Conservation (phyloP, 2,113 vertebrate genomes). For the Istiophorus platypterus region DNA sequence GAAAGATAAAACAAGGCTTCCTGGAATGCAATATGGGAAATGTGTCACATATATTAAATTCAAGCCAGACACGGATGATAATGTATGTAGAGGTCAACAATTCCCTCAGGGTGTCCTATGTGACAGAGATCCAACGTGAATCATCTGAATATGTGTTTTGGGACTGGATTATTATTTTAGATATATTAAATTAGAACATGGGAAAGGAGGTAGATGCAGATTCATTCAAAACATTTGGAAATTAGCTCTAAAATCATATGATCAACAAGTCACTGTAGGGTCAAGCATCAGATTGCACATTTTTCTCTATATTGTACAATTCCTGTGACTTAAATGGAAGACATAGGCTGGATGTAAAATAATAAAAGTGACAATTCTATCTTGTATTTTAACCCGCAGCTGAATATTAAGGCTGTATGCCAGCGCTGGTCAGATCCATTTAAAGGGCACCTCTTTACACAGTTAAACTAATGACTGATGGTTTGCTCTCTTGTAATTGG, state of each 20-base stretch:
- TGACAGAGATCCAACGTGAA: not conserved
- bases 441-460: conserved; percentile 63
- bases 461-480: conserved; percentile 60
- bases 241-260: not conserved
- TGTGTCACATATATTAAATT: not conserved
- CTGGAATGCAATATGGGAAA: not conserved
- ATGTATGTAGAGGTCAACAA: not conserved
- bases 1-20: not conserved
- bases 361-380: conserved; percentile 4
- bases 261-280: not conserved
- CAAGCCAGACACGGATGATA: not conserved
- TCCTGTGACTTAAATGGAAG: not conserved
- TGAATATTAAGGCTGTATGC: conserved; percentile 26
- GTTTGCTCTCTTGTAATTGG: conserved; percentile 67
- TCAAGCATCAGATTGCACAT: not conserved
- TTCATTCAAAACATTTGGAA: not conserved
- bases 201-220: not conserved
- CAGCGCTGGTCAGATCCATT: conserved; percentile 35
- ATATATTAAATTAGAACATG: not conserved
- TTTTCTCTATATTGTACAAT: not conserved
- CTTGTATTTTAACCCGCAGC: conserved; percentile 14
- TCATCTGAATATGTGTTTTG: not conserved
- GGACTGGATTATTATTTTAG: not conserved
- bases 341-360: not conserved
- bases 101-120: not conserved